Evolutionary conservation across 2,888 invertebrate genomes (phyloP), one percentile per base, ranked within the genome.

Genomic region (Campoplex nolae): DNA sequence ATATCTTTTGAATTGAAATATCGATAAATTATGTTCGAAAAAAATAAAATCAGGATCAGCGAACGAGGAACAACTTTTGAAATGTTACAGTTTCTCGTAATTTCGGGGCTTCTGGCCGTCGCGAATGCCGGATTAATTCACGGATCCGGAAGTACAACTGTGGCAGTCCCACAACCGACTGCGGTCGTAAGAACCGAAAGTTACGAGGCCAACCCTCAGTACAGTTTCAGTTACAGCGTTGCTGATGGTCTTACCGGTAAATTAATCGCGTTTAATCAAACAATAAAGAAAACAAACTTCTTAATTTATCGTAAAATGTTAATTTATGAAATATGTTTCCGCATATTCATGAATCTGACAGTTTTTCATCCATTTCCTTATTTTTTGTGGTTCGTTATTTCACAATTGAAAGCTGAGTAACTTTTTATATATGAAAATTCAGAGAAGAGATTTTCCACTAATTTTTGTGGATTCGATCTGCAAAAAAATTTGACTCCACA

Each of bases 171-270:
- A 13, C 90, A 91, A 58, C 93, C 92, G 38, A 89, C 91, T 35
- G 89, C 90, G 23, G 79, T 89, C 45, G 84, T 89, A 35, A 85
- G 88, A 71, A 88, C 91, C 11, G 92, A 92, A 87, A 90, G 91
- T 88, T 93, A 90, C 85, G 92, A 94, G 80, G 89, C 93, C 28
- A 89, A 92, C 90, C 94, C 93, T 62, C 92, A 92, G 76, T 94
- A 94, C 88, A 93, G 92, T 88, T 93, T 92, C 85, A 93, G 92
- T 79, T 94, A 94, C 91, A 93, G 92, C 87, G 92, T 93, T 8
- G 92, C 93, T 28, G 93, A 94, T 87, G 91, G 91, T 68, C 89
- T 92, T 35, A 93, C 94, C 1, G 94, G 94, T 94, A 89, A 87
- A 76, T 73, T 81, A 62, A 56, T 83, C 48, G 18, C 79, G 9